Evolutionary conservation across 2,113 vertebrate genomes (phyloP).

Genomic region (Oenanthe melanoleuca): DNA sequence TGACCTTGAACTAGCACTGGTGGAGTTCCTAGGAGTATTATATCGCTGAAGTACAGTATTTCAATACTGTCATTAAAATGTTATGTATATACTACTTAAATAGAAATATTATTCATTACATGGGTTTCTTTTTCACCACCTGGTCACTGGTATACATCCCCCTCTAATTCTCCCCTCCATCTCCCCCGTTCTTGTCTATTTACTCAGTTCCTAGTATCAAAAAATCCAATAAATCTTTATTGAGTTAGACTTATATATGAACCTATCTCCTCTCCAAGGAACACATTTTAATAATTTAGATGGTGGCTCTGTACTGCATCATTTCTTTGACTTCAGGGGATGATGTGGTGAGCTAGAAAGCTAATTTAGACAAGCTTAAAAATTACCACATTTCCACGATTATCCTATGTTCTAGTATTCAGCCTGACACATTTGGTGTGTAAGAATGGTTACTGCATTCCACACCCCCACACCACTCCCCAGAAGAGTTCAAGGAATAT

Average conservation of each 20-base stretch:
- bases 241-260: neutral
- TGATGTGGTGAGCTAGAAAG: neutral
- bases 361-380: conserved; percentile 2
- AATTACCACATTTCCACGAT: neutral
- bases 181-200: neutral
- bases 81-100: neutral
- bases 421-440: neutral
- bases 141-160: neutral
- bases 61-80: neutral
- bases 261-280: conserved; percentile 21
- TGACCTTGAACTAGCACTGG: neutral
- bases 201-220: conserved; percentile 6
- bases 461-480: neutral
- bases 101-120: neutral
- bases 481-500: neutral
- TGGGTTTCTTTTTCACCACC: neutral
- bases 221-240: conserved; percentile 44
- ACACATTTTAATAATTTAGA: conserved; percentile 47
- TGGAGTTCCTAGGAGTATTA: neutral
- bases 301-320: neutral
- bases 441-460: neutral
- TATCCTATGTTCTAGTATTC: neutral
- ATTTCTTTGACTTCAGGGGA: conserved; percentile 40
- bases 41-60: neutral
- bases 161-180: neutral